Base-by-base conservation (phyloP, 1,140 invertebrate species). In the Cheumatopsyche charites region DNA sequence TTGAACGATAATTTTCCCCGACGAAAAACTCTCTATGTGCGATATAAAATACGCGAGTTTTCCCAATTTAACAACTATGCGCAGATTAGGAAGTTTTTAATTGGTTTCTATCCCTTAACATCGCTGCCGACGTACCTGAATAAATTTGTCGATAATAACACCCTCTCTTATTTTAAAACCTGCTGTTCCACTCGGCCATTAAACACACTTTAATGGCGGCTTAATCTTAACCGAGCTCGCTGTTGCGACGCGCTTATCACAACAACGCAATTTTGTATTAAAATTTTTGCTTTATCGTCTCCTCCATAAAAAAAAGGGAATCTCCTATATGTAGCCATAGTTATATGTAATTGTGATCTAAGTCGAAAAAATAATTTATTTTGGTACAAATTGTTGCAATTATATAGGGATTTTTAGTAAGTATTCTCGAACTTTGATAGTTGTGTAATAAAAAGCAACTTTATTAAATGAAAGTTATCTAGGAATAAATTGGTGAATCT, bases 11-110 rank as follows among this genome's bases (percentile, higher is more conserved):
- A 36, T 36, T 36, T 36, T 4, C 9, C 9, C 3, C 29, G 9
- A 4, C 9, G 7, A 55, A 15, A 15, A 41, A 41, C 29, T 9
- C 29, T 13, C 25, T 15, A 36, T n/a, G 15, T 19, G 29, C 15
- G 29, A n/a, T n/a, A n/a, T n/a, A n/a, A 67, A 65, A 62, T 26
- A 47, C 49, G 5, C 68, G n/a, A n/a, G n/a, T 49, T 15, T 63
- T 68, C 71, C 67, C 66, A 58, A 63, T 21, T 36, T 36, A 36
- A 36, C 3, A 36, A 36, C 3, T 4, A 9, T 42, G 69, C 61
- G 73, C 61, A 75, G 73, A 75, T 75, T 75, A 75, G 62, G 29
- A 75, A 74, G 62, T 75, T 75, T 75, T 75, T 75, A 75, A 75
- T 75, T 75, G 74, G 74, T 65, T 71, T 36, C 36, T 62, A 72